Evolutionary conservation across 1,140 invertebrate species (phyloP), one percentile per base, ranked within the genome.

Genomic region (Drosophila aff.): DNA sequence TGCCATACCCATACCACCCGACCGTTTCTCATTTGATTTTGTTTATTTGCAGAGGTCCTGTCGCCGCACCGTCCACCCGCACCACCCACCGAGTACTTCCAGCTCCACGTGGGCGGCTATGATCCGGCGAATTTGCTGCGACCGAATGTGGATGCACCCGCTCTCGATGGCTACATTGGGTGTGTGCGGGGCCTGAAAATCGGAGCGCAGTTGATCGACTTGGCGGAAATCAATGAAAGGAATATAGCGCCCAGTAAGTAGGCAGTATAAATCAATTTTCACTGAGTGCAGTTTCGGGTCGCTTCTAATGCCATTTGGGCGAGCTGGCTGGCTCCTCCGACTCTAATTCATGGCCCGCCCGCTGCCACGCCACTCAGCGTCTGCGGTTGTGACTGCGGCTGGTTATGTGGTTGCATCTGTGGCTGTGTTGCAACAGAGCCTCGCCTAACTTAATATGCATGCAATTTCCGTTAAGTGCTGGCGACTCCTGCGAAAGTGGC

Each of bases 121-220:
- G 96, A 97, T 93, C 93, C 95, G 2, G 95, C 96, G 82, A 96
- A 96, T 82, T 92, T 97, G 43, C 93, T 96, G 63, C 93, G 95
- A 38, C 95, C 96, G 8, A 94, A 95, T 38, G 93, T 94, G 52
- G 94, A 95, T 43, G 93, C 93, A 1, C 81, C 93, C 2, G 89
- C 95, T 4, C 94, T 95, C 5, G 94, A 97, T 67, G 94, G 94
- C 7, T 98, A 97, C 87, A 95, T 98, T 15, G 98, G 98, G 1
- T 99, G 98, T 86, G 95, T 98, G 18, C 94, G 97, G 75, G 98
- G 98, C 11, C 94, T 98, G 44, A 97, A 97, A 94, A 97, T 98
- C 66, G 97, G 96, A 21, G 94, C 96, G 61, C 95, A 95, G 80
- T 94, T 96, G 15, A 95, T 98, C 38, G 96, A 98, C 93, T 93